Evolutionary conservation across 2,113 vertebrate genomes (phyloP).

Genomic region (Illadopsis cleaveri): DNA sequence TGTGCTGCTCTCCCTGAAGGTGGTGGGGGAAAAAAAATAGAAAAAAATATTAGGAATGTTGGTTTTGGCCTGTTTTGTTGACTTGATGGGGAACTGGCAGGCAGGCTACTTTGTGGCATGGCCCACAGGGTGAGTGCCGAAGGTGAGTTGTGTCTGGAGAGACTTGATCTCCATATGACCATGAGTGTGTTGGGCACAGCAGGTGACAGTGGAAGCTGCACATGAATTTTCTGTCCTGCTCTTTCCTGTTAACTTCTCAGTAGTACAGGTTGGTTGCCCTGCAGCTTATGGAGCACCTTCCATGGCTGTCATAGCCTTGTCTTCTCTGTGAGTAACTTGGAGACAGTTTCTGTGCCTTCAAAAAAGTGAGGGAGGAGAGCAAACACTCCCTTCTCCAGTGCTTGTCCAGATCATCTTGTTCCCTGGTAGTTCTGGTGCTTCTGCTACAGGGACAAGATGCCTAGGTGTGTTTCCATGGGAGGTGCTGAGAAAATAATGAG

Average conservation of each 20-base stretch:
- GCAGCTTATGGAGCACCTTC: fast-evolving
- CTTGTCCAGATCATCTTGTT: neutral
- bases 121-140: fast-evolving
- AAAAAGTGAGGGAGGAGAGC: neutral
- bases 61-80: neutral
- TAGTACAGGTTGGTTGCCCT: neutral
- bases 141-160: neutral
- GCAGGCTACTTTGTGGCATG: neutral
- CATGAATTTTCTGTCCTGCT: fast-evolving
- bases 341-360: neutral
- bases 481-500: neutral
- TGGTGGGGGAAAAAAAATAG: neutral
- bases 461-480: neutral
- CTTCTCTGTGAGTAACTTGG: neutral
- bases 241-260: fast-evolving
- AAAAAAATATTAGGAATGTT: neutral
- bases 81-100: neutral
- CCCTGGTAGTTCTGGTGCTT: neutral
- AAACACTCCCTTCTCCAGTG: neutral
- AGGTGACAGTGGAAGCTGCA: neutral
- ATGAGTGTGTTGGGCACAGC: fast-evolving
- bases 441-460: fast-evolving
- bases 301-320: fast-evolving
- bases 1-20: neutral
- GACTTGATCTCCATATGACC: fast-evolving